Percentiles rank a stretch among this genome's conserved stretches.
Evolutionary conservation across 2,797 vertebrate genomes (phyloP).

Genomic region (Fringilla coelebs): DNA sequence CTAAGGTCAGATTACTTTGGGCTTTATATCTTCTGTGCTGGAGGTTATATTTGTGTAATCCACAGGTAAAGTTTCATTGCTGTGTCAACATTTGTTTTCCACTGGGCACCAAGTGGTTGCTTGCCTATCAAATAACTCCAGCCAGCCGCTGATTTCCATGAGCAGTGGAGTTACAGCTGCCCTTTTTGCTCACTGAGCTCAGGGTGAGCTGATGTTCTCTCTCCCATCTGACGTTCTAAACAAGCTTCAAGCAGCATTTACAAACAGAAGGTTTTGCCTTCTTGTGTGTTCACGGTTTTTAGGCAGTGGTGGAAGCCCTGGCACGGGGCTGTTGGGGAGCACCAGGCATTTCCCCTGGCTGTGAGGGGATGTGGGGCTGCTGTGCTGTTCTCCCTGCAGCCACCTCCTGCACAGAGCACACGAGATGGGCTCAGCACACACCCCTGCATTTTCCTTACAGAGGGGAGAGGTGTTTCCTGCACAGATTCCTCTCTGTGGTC

Average conservation of each 20-base stretch:
- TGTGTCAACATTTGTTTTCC: slow-evolving; percentile 33
- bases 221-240: background rate
- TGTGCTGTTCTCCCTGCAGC: background rate
- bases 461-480: background rate
- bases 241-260: background rate
- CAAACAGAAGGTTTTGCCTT: background rate
- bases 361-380: background rate
- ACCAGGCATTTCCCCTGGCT: background rate
- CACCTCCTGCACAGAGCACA: background rate
- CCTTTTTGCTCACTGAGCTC: background rate
- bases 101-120: background rate
- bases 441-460: background rate
- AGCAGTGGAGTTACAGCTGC: background rate
- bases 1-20: background rate
- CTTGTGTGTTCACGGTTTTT: background rate
- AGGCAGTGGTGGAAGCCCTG: background rate
- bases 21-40: background rate
- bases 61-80: slow-evolving; percentile 1
- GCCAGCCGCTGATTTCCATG: background rate
- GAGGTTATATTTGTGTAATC: slow-evolving; percentile 23
- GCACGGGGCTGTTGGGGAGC: background rate
- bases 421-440: background rate
- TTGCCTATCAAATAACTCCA: background rate
- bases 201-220: too few relatives aligned
- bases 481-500: background rate